Evolutionary conservation across 2,113 vertebrate species (phyloP), one percentile per base, ranked within the genome.

Genomic region (Mungos mungo): DNA sequence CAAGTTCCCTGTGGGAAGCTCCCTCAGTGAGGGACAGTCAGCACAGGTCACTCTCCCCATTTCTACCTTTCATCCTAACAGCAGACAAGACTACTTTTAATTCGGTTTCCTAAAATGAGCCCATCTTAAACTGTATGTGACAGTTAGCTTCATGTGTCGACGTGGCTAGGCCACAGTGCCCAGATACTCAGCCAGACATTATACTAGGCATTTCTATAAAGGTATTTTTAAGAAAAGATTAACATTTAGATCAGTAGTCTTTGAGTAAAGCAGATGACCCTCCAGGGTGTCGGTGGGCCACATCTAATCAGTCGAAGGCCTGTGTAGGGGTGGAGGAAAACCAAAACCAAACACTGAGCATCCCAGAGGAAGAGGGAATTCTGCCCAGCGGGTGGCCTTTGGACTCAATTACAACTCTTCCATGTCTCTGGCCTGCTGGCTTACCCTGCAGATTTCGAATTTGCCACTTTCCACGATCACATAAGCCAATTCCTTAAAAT

Each of bases 41-140:
- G 23, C 35, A n/a, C 0, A 31, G 18, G 15, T 0, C 16, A 18
- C 45, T 50, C 8, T 19, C 3, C 7, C 4, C 29, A 14, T 77
- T 74, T 84, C 7, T 16, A 19, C 3, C 10, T 14, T 63, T 60
- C 12, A 10, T 68, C 18, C 38, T 7, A 7, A 45, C 38, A 71
- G 6, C 15, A 23, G 14, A 33, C 14, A 52, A 81, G 71, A 33
- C 21, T 13, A 47, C 16, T 65, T 50, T 77, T 54, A 86, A 18
- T 2, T 72, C 54, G 15, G 25, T 83, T 90, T 81, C 79, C 68
- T 60, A 45, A 54, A 88, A 38, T 35, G 35, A 95, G 50, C 31
- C 35, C 27, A 11, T 29, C 35, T 68, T 33, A 27, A 57, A 18
- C 31, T 35, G 35, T 11, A 8, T 18, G 38, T 29, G 6, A 83